Percentiles rank a stretch among this genome's conserved stretches.
Conservation (phyloP, 92 coral and sea anemone genomes). For the Parazoanthus atlanticus region DNA sequence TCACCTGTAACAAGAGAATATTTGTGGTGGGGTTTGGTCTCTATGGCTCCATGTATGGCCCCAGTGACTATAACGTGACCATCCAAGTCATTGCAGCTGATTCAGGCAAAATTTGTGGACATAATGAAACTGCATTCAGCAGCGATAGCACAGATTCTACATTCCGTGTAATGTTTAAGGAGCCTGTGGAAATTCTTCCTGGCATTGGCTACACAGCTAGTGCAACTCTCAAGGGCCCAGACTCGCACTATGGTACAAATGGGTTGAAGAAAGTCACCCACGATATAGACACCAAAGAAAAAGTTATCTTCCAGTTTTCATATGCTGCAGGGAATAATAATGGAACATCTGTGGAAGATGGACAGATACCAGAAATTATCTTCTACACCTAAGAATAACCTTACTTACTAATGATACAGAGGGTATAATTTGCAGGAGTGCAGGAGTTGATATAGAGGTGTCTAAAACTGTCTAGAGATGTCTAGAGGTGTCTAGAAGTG, state of each 20-base stretch:
- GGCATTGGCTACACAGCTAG: constrained; percentile 83
- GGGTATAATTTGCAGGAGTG: too few relatives aligned
- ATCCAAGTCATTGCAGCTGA: constrained; percentile 81
- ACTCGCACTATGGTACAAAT: constrained; percentile 95
- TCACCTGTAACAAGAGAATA: constrained; percentile 81
- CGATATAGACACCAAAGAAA: constrained; percentile 83
- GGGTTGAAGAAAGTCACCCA: constrained; percentile 86
- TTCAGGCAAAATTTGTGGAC: constrained; percentile 80
- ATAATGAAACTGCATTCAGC: constrained; percentile 95
- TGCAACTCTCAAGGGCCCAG: constrained; percentile 94
- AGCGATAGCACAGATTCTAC: constrained; percentile 89
- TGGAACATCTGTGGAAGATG: constrained; percentile 98
- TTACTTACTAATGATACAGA: not conserved
- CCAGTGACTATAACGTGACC: constrained; percentile 94
- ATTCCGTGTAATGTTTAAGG: constrained; percentile 95
- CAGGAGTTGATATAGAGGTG: too few relatives aligned
- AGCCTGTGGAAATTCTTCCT: constrained; percentile 86
- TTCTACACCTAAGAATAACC: constrained; percentile 78
- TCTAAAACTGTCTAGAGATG: too few relatives aligned
- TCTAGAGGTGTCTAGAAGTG: too few relatives aligned
- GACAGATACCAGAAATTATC: constrained; percentile 96
- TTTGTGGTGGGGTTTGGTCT: constrained; percentile 96
- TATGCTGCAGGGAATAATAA: constrained; percentile 96
- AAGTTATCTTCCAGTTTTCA: constrained; percentile 87
- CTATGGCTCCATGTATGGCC: constrained; percentile 97